Percentiles rank a stretch among this genome's conserved stretches.
These are phyloP conservation scores for Dryocosmus kuriphilus DNA, from an alignment of 2,888 invertebrate species.

Conservation along the genomic window DNA sequence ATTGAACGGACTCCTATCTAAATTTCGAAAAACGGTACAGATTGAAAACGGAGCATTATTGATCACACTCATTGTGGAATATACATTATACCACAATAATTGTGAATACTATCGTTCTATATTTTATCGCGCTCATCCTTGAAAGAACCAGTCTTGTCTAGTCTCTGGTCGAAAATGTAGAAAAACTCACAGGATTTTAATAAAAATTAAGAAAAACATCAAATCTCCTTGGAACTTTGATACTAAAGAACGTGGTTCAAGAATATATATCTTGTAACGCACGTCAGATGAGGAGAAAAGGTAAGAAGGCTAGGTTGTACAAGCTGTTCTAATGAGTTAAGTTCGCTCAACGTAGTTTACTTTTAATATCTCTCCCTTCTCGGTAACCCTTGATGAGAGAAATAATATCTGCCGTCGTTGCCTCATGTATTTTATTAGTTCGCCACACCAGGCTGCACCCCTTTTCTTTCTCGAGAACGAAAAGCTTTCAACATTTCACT, in stretches of 20 bases:
- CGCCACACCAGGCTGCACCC: constrained; percentile 10
- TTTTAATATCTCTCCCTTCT: constrained; percentile 69
- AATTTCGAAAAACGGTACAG: no score
- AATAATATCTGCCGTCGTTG: constrained; percentile 38
- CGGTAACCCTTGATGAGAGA: constrained; percentile 39
- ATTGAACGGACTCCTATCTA: no score
- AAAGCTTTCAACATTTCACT: constrained; percentile 25
- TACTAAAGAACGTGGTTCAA: constrained; percentile 9
- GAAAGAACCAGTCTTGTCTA: neutral
- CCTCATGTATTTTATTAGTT: constrained; percentile 41
- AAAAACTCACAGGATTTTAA: neutral
- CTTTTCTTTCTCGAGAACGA: constrained; percentile 23
- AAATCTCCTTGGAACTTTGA: neutral
- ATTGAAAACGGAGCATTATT: no score
- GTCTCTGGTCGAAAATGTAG: neutral
- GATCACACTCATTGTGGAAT: no score
- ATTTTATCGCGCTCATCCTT: no score
- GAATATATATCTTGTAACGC: constrained; percentile 36
- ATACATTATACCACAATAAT: no score
- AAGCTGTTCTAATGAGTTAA: constrained; percentile 74
- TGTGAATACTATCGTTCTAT: no score
- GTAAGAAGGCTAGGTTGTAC: constrained; percentile 44
- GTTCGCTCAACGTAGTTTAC: constrained; percentile 70
- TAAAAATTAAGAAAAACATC: neutral
- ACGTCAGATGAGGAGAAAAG: constrained; percentile 42